Base-by-base conservation (phyloP, 2,113 vertebrate genomes). In the Peromyscus maniculatus region DNA sequence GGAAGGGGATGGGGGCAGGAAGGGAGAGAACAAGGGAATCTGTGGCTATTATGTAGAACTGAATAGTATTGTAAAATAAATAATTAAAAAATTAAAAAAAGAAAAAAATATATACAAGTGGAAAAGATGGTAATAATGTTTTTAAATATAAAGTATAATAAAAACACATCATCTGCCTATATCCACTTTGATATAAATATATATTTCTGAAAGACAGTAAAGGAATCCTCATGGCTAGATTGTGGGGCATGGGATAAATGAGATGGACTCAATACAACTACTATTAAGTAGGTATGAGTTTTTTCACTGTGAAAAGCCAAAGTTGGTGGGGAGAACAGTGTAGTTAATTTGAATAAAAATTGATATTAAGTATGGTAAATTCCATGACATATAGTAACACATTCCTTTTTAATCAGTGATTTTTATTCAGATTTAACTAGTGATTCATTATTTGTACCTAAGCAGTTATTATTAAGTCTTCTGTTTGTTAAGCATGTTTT, bases 251-350 rank as follows among this genome's bases (percentile, higher is more conserved):
- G 33, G 0, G 0, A 57, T 74, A 46, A 79, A 22, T 78, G 17
- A 12, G 21, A 22, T 24, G 12, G 0, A 0, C 0, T 82, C 4
- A n/a, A 1, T 1, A 4, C 49, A 2, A 1, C 52, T 87, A 46
- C 28, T 22, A 13, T 5, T 69, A 69, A 52, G 0, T 5, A 66
- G 9, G 5, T 33, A 0, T 36, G 10, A 16, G 19, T 62, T 62
- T n/a, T 86, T 92, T n/a, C 46, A 21, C 36, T 80, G 36, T 82
- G 4, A 2, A 2, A 36, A 64, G 11, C 4, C 16, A 93, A 46
- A 91, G 36, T 87, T 62, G 59, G 7, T 1, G 79, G 72, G 69
- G 64, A 75, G 39, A 33, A 64, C 46, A 77, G 16, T 9, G 12
- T 1, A 57, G 0, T 93, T 62, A 59, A 93, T 64, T 69, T 91